Conservation (phyloP, 2,888 invertebrate species). For the Acrobeloides nanus region DNA sequence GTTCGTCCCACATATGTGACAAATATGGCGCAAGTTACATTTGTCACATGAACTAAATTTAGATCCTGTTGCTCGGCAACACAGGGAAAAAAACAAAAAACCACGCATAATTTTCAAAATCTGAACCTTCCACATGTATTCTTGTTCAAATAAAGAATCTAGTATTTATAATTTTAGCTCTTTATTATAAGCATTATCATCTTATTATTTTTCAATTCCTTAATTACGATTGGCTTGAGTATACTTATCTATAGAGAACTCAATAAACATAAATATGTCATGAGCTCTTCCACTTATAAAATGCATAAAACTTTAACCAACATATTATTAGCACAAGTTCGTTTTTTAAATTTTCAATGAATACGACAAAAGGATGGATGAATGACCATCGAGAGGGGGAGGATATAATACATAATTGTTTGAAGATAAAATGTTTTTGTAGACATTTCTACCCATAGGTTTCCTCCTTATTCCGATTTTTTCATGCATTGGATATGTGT, state of each 20-base stretch:
- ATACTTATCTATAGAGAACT: slow-evolving; percentile 1
- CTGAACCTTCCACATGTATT: no score
- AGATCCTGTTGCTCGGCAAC: no score
- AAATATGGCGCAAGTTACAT: no score
- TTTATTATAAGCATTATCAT: neutral
- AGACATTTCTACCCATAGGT: slow-evolving; percentile 3
- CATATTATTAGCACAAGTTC: slow-evolving; percentile 7
- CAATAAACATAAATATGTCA: neutral
- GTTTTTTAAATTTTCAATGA: neutral
- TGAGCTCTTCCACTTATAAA: neutral
- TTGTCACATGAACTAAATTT: no score
- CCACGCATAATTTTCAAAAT: no score
- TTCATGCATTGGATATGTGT: neutral
- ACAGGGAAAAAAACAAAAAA: no score
- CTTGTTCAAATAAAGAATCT: no score
- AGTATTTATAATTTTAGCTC: slow-evolving; percentile 1
- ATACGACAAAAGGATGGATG: no score
- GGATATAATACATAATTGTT: no score
- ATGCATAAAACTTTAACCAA: neutral
- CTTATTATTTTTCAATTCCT: neutral
- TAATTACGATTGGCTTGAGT: slow-evolving; percentile 4
- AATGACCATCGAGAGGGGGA: no score
- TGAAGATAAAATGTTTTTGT: neutral
- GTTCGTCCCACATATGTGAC: no score
- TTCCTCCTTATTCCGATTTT: slow-evolving; percentile 2